A percentile compares a stretch with the other conserved stretches of the same genome.
phyloP scores from a whole-genome alignment of 2,888 invertebrate species.

The Brachypterus glaber region DNA sequence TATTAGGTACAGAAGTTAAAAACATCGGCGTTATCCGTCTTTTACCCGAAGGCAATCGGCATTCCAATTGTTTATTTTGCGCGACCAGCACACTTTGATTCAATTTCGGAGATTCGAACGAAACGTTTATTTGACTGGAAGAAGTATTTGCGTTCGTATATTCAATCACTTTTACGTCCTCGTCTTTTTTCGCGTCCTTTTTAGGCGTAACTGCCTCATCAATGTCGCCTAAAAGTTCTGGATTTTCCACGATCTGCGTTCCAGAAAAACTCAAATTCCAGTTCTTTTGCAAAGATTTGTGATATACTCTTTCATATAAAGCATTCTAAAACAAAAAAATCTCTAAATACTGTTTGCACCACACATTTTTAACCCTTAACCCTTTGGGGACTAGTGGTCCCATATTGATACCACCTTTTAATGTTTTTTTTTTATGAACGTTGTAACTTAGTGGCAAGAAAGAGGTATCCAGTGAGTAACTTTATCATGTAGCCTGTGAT shows the following conservation, averaged over 20 bases:
- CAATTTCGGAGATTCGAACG: conserved; percentile 28
- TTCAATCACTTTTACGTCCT: background rate
- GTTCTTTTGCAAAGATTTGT: conserved; percentile 57
- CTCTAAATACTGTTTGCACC: no score
- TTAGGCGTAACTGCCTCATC: conserved; percentile 46
- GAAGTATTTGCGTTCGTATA: background rate
- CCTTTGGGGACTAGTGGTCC: no score
- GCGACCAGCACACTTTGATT: conserved; percentile 49
- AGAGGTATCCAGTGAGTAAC: no score
- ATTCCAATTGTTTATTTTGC: conserved; percentile 86
- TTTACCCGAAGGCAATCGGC: conserved; percentile 87
- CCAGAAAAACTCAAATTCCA: conserved; percentile 41
- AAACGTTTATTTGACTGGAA: conserved; percentile 7
- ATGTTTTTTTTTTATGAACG: no score
- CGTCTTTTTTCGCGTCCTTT: conserved; percentile 36
- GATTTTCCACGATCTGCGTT: conserved; percentile 58
- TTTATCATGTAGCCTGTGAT: no score
- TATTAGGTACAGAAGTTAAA: conserved; percentile 42
- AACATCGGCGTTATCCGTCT: conserved; percentile 94
- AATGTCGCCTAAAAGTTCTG: conserved; percentile 50
- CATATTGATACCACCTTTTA: no score
- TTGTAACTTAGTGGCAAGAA: no score
- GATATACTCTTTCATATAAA: conserved; percentile 80
- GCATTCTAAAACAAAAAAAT: conserved; percentile 48
- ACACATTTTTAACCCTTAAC: no score